A percentile compares a stretch with the other conserved stretches of the same genome.
Conservation (phyloP, 2,888 invertebrate genomes). For the Oligia fasciuncula region DNA sequence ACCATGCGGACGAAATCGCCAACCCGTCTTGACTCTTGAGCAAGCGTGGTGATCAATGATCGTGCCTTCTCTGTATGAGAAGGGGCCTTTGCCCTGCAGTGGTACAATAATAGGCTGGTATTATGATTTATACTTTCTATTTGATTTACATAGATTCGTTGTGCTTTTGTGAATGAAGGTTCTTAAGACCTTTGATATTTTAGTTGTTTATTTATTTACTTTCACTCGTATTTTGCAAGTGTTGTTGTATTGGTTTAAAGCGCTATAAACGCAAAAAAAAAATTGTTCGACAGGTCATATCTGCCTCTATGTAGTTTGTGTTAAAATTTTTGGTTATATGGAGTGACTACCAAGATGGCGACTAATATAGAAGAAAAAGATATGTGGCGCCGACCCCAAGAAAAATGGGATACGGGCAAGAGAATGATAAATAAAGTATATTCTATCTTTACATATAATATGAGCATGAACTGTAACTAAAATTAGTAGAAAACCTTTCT, state of each 20-base stretch:
- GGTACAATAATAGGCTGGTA: neutral
- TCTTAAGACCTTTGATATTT: slow-evolving; percentile 32
- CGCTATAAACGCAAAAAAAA: neutral
- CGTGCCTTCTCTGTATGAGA: neutral
- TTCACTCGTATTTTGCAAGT: slow-evolving; percentile 42
- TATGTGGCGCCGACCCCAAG: neutral
- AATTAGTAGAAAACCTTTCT: neutral
- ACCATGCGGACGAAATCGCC: too few species aligned
- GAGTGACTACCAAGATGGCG: neutral
- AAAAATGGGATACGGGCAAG: neutral
- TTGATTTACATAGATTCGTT: slow-evolving; percentile 54
- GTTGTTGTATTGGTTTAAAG: slow-evolving; percentile 14
- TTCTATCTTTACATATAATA: neutral
- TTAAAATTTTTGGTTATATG: neutral
- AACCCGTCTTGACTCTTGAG: neutral
- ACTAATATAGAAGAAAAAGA: neutral
- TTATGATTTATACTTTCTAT: slow-evolving; percentile 51
- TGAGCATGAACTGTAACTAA: neutral
- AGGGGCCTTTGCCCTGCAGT: neutral
- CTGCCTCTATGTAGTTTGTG: too few species aligned
- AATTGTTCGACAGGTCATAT: too few species aligned
- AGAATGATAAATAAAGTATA: neutral
- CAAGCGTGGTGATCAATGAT: too few species aligned
- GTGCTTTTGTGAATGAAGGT: slow-evolving; percentile 41
- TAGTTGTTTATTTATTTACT: slow-evolving; percentile 31